A percentile compares a stretch with the other conserved stretches of the same genome.
Evolutionary conservation across 2,113 vertebrate genomes (phyloP).

Genomic region (Callorhinus ursinus): DNA sequence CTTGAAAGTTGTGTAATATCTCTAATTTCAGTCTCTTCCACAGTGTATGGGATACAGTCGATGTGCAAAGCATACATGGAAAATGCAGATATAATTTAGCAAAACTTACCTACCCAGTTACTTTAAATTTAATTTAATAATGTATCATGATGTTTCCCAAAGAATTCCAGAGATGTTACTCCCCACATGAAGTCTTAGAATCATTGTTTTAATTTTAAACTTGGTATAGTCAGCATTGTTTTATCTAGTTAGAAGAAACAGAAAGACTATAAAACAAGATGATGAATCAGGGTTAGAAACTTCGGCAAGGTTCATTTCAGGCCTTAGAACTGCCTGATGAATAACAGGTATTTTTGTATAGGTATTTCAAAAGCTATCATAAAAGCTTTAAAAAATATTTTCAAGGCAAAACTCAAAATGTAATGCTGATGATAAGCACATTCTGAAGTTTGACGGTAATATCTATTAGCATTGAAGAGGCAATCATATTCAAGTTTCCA

Average conservation of each 20-base stretch:
- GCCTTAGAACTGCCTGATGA: constrained; percentile 37
- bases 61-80: background rate
- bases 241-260: background rate
- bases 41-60: background rate
- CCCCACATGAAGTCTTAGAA: constrained; percentile 20
- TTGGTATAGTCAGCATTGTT: constrained; percentile 7
- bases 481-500: constrained; percentile 32
- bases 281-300: constrained; percentile 43
- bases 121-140: constrained; percentile 34
- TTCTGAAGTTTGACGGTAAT: constrained; percentile 38
- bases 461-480: constrained; percentile 24
- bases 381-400: constrained; percentile 46
- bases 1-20: background rate
- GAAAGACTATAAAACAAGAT: constrained; percentile 30
- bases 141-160: constrained; percentile 21
- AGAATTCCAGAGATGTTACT: background rate
- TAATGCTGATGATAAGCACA: constrained; percentile 55
- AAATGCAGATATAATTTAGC: background rate
- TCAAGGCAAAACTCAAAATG: constrained; percentile 47
- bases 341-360: background rate
- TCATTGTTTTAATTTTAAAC: background rate
- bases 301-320: constrained; percentile 9
- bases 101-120: background rate
- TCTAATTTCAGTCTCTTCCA: background rate
- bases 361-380: constrained; percentile 23